These are phyloP conservation scores for Pseudopodoces humilis DNA, from an alignment of 2,113 vertebrate species.

Conservation along the genomic window DNA sequence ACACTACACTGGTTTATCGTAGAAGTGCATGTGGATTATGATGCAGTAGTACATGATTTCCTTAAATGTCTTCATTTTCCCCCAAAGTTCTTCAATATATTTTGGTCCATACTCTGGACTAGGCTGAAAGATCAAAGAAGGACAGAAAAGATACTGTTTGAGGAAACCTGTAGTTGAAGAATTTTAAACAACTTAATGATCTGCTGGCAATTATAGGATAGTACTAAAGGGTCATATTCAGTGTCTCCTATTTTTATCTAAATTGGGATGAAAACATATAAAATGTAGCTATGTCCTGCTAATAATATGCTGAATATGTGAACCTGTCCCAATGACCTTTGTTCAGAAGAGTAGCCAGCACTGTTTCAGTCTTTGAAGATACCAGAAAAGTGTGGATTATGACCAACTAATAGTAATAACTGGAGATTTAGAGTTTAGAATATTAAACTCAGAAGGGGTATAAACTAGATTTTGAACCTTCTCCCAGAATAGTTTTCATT, in stretches of 20 bases:
- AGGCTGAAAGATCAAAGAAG: background rate
- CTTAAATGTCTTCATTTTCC: background rate
- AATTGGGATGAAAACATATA: background rate
- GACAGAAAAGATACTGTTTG: background rate
- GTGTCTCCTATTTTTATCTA: background rate
- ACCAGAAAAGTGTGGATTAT: background rate
- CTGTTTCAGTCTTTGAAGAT: background rate
- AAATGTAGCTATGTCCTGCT: background rate
- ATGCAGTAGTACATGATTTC: background rate
- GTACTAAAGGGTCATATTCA: background rate
- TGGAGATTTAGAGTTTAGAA: background rate
- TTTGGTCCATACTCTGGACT: background rate
- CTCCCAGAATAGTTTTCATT: background rate
- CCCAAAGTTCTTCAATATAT: background rate
- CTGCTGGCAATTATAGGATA: background rate
- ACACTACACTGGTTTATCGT: background rate
- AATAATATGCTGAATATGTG: background rate
- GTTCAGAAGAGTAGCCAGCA: background rate
- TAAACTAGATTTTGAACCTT: background rate
- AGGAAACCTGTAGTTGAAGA: background rate
- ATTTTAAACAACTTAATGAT: background rate
- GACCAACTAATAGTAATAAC: background rate
- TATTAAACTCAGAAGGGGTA: background rate
- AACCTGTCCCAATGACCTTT: background rate
- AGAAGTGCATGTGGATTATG: background rate